phyloP scores from a whole-genome alignment of 1,140 invertebrate genomes.

The Drosophila bocqueti region DNA sequence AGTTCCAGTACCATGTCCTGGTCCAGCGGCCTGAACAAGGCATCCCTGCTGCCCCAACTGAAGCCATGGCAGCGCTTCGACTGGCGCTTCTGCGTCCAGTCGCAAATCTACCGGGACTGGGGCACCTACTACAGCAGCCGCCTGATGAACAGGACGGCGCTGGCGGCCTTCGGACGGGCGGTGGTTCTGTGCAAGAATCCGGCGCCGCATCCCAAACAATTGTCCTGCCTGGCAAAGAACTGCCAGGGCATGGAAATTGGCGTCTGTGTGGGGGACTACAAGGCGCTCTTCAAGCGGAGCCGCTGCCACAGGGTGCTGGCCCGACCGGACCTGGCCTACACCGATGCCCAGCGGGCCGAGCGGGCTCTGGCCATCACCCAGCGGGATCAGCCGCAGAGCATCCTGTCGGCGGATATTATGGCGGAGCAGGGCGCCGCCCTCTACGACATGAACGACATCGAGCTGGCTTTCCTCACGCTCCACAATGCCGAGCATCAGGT shows the following conservation, averaged over 20 bases:
- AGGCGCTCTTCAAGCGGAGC: constrained; percentile 6
- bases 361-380: background rate
- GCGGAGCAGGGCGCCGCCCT: constrained; percentile 38
- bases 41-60: constrained; percentile 13
- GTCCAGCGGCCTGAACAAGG: constrained; percentile 8
- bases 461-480: constrained; percentile 30
- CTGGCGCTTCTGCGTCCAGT: constrained; percentile 35
- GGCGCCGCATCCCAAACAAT: no score
- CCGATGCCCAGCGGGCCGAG: constrained; percentile 33
- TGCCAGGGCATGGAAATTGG: background rate
- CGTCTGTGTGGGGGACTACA: background rate
- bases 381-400: background rate
- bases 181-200: constrained; percentile 16
- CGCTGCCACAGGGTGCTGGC: constrained; percentile 24
- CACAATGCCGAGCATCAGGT: constrained; percentile 15
- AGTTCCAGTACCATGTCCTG: constrained; percentile 4
- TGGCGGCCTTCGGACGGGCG: constrained; percentile 18
- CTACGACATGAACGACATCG: constrained; percentile 50
- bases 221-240: background rate
- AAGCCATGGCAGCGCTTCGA: constrained; percentile 61
- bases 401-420: background rate
- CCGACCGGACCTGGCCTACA: constrained; percentile 18
- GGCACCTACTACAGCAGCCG: constrained; percentile 38
- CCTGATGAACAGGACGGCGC: constrained; percentile 15
- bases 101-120: constrained; percentile 53